Conservation (phyloP, 1,140 invertebrate genomes). For the Helicoverpa zea region DNA sequence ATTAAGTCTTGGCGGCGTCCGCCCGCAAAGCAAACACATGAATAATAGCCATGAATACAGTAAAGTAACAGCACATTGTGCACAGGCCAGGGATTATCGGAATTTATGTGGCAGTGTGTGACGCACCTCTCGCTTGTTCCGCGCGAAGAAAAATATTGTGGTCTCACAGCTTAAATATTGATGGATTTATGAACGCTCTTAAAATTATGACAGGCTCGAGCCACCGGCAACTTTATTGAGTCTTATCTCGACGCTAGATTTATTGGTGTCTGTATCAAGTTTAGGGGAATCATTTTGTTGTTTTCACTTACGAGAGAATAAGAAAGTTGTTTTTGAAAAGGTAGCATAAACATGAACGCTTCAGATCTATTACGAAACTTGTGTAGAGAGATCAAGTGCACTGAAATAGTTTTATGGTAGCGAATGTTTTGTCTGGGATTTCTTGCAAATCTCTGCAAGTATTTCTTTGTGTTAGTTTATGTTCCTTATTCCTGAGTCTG, state of each 20-base stretch:
- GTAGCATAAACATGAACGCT: constrained; percentile 2
- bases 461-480: constrained; percentile 15
- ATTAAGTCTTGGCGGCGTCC: constrained; percentile 81
- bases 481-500: background rate
- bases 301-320: constrained; percentile 61
- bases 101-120: constrained; percentile 85
- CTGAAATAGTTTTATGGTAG: constrained; percentile 26
- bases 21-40: constrained; percentile 81
- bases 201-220: constrained; percentile 84
- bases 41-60: constrained; percentile 81
- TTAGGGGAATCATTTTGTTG: constrained; percentile 75
- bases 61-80: constrained; percentile 75
- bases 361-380: constrained; percentile 21
- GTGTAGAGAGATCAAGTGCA: constrained; percentile 13
- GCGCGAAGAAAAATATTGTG: constrained; percentile 83
- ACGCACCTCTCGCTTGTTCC: constrained; percentile 77
- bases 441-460: constrained; percentile 12
- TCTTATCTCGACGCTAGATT: constrained; percentile 81
- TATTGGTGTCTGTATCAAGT: constrained; percentile 75
- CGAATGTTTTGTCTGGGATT: constrained; percentile 9
- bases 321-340: constrained; percentile 40
- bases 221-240: constrained; percentile 83
- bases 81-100: constrained; percentile 80
- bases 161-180: constrained; percentile 83
- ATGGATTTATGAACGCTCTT: constrained; percentile 85